Conservation (phyloP, 2,113 vertebrate species). For the Steatornis caripensis region DNA sequence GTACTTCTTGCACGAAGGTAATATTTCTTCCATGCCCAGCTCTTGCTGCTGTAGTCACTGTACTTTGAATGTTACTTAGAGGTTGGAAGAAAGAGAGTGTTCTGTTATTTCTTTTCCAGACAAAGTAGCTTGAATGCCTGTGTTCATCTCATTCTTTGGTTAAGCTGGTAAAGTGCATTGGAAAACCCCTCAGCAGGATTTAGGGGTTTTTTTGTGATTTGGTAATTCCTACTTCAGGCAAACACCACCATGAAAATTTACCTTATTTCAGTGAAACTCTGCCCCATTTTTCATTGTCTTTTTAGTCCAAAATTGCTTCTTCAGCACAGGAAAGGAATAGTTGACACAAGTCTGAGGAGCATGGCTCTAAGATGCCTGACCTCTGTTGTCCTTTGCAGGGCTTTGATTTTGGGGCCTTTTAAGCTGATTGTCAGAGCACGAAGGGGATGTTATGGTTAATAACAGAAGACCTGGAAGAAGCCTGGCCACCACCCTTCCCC, state of each 20-base stretch:
- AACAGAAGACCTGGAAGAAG: background rate
- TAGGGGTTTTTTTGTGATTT: background rate
- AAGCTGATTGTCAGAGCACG: background rate
- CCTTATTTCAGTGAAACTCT: background rate
- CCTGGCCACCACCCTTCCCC: background rate
- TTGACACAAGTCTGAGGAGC: background rate
- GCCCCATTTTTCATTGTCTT: background rate
- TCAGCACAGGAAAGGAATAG: background rate
- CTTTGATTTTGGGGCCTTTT: background rate
- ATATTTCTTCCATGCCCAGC: background rate
- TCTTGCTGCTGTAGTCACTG: background rate
- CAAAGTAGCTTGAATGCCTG: background rate
- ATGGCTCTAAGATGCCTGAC: background rate
- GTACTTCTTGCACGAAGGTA: background rate
- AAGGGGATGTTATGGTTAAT: background rate
- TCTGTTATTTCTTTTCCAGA: background rate
- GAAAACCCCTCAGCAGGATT: background rate
- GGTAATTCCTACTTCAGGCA: background rate
- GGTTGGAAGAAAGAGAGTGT: background rate
- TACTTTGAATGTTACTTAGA: background rate
- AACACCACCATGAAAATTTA: background rate
- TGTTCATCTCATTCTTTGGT: background rate
- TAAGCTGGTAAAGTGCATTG: background rate
- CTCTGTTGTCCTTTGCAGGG: background rate
- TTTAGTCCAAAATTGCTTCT: background rate